Conservation (phyloP, 2,797 vertebrate genomes). For the Phoebastria nigripes region DNA sequence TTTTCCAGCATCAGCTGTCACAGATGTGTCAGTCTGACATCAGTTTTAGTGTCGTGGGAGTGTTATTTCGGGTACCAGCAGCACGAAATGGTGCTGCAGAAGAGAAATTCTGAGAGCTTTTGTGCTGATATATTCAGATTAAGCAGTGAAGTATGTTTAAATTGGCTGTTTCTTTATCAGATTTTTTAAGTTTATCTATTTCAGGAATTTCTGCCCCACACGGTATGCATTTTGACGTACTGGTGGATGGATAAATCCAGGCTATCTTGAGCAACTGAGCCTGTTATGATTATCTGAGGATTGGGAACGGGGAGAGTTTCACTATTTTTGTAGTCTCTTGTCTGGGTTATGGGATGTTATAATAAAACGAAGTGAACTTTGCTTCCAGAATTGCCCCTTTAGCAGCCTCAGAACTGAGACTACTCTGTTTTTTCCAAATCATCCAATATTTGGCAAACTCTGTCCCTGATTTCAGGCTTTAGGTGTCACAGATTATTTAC, state of each 20-base stretch:
- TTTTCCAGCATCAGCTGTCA: not conserved
- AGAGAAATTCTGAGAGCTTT: not conserved
- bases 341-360: not conserved
- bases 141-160: not conserved
- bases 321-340: not conserved
- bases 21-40: not conserved
- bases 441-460: not conserved
- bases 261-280: not conserved
- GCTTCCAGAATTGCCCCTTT: conserved; percentile 38
- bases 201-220: not conserved
- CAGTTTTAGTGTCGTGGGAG: not conserved
- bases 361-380: conserved; percentile 31
- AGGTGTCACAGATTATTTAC: conserved; percentile 29
- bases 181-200: not conserved
- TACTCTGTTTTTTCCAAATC: conserved; percentile 3
- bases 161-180: not conserved
- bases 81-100: not conserved
- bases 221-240: accelerated
- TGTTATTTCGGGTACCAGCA: not conserved
- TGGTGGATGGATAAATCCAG: not conserved
- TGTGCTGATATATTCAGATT: not conserved
- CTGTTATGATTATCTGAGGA: not conserved
- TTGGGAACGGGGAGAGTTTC: not conserved
- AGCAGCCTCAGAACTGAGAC: not conserved
- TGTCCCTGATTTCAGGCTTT: not conserved